Base-by-base conservation (phyloP, 1,140 invertebrate genomes). In the Sinonovacula constricta region DNA sequence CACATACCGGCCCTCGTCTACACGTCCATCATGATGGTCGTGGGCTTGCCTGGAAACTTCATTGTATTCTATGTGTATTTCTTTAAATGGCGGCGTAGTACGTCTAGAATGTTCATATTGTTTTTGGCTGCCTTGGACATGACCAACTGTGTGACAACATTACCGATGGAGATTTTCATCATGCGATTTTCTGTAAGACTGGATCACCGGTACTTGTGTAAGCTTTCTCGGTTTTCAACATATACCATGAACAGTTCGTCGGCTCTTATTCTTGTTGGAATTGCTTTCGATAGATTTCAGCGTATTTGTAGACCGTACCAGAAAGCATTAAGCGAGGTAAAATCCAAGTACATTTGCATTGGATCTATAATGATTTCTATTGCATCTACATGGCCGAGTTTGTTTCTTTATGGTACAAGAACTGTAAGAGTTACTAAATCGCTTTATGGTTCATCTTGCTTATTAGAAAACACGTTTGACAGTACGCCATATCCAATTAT, bases 31-130 rank as follows among this genome's bases (percentile, higher is more conserved):
- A 31, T 81, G 18, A 57, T 57, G 68, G 30, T 81, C n/a, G 1
- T 79, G 14, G 80, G 80, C 10, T n/a, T 78, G n/a, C 53, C 63
- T 14, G 80, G 80, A 3, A 81, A 81, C 51, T 60, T 67, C 5
- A 24, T 79, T 3, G 75, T 81, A 7, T 45, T 79, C 22, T 60
- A 79, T 53, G 62, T 78, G 1, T 81, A 81, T 31, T 72, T 67
- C 12, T 67, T 56, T 33, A 79, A 79, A 36, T 81, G 76, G 53
- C 33, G 62, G 10, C 36, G 36, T 26, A 79, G 72, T 26, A 71
- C 74, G 24, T 79, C 80, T 2, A 51, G 68, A 63, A 74, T 81
- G 30, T 62, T 78, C 34, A 74, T 81, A 14, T n/a, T 81, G 12
- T 60, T 69, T 39, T 68, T 81, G 3, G 74, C 72, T 14, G 67